Conservation (phyloP, 2,888 invertebrate species). For the Cyclophora punctaria region DNA sequence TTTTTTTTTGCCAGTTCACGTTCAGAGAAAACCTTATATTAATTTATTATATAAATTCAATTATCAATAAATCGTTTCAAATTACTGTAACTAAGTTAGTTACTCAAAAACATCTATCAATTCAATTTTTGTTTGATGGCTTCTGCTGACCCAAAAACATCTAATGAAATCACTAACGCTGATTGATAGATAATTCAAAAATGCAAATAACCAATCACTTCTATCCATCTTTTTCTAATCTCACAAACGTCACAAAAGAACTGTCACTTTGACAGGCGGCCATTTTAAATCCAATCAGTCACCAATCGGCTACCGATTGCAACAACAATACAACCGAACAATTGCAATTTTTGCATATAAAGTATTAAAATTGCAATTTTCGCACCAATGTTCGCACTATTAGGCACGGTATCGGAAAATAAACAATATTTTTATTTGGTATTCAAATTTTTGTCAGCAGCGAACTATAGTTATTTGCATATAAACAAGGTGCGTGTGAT, state of each 20-base stretch:
- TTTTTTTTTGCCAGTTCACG: too few species aligned
- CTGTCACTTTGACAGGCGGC: conserved; percentile 39
- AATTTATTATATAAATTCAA: too few species aligned
- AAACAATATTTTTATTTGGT: conserved; percentile 58
- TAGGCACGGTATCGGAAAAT: conserved; percentile 56
- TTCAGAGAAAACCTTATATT: too few species aligned
- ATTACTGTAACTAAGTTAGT: too few species aligned
- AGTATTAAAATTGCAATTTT: conserved; percentile 19
- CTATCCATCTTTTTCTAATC: conserved; percentile 10
- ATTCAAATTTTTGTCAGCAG: conserved; percentile 48
- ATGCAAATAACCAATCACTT: background rate
- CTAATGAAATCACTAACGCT: too few species aligned
- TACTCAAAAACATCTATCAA: too few species aligned
- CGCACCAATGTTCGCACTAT: conserved; percentile 37
- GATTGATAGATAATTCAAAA: conserved; percentile 18
- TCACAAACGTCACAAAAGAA: conserved; percentile 16
- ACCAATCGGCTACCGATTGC: background rate
- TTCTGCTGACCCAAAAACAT: too few species aligned
- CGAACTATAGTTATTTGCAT: conserved; percentile 51
- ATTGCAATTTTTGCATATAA: conserved; percentile 39
- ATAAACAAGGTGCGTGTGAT: conserved; percentile 60
- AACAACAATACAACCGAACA: background rate
- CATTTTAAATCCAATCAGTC: conserved; percentile 43
- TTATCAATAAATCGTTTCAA: too few species aligned
- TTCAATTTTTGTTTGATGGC: too few species aligned